phyloP scores from a whole-genome alignment of 2,113 vertebrate genomes.

The Toxotes jaculatrix region DNA sequence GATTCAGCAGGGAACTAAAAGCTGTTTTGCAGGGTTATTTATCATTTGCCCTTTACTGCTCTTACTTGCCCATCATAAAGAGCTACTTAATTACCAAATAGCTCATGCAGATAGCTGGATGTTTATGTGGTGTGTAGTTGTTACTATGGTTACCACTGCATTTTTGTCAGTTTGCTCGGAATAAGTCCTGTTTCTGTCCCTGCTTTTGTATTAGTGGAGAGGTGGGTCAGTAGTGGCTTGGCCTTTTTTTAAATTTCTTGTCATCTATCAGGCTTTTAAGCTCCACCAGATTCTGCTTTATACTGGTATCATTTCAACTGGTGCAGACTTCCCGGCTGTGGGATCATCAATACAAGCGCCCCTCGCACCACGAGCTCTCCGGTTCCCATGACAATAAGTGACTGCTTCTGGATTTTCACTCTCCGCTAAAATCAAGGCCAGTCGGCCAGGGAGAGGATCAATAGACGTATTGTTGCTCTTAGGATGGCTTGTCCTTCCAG shows the following conservation, averaged over 20 bases:
- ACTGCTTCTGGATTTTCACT: constrained; percentile 68
- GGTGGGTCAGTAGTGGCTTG: constrained; percentile 8
- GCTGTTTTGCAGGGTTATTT: not conserved
- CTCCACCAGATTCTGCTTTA: constrained; percentile 1
- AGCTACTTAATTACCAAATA: constrained; percentile 41
- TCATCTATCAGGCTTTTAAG: constrained; percentile 16
- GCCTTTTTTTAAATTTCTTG: constrained; percentile 15
- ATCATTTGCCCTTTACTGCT: not conserved
- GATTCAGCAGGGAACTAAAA: not conserved
- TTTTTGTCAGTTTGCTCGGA: constrained; percentile 28
- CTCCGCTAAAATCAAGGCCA: constrained; percentile 54
- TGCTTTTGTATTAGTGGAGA: constrained; percentile 3
- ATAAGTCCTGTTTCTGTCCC: constrained; percentile 34
- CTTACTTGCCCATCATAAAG: constrained; percentile 25
- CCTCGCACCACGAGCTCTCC: not conserved
- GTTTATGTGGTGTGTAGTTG: constrained; percentile 29
- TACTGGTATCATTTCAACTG: not conserved
- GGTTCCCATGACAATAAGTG: constrained; percentile 74
- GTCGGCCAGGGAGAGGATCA: constrained; percentile 72
- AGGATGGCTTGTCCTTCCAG: constrained; percentile 75
- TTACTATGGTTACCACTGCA: constrained; percentile 51
- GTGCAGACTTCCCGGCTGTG: constrained; percentile 31
- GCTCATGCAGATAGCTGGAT: constrained; percentile 32
- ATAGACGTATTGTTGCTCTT: constrained; percentile 77
- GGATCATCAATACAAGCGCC: constrained; percentile 15